Base-by-base conservation (phyloP, 1,140 invertebrate genomes). In the Temnothorax nylanderi region DNA sequence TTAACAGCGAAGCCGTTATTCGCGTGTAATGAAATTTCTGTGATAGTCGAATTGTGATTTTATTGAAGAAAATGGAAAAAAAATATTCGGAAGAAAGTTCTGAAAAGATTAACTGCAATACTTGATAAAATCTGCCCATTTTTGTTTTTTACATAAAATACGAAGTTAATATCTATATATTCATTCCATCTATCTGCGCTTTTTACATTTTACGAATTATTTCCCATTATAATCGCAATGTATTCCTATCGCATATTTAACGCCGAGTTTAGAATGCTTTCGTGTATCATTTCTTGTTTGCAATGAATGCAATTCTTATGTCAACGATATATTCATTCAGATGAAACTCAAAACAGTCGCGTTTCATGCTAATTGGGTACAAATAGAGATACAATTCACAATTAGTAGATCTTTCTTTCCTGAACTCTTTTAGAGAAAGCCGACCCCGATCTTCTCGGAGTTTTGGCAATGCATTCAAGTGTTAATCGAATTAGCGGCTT, bases 401-500 rank as follows among this genome's bases (percentile, higher is more conserved):
- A 7, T 71, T n/a, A n/a, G 56, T n/a, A 18, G 26, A 82, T 3
- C 13, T 21, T 41, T 34, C n/a, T 6, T 7, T 2, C n/a, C 1
- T 18, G 44, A 44, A 72, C 26, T 26, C 16, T 6, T 41, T 72
- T 21, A 26, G 11, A n/a, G 26, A 74, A 49, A 6, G 1, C 1
- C n/a, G 18, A 60, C 34, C 34, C 58, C 16, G n/a, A 11, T 10
- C 8, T 54, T n/a, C 32, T 54, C n/a, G 41, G 5, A 60, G 18
- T 60, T 82, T 13, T 21, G 7, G 37, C 78, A 18, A 13, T 47
- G 41, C 54, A 11, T 56, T 81, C 11, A 16, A 13, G 26, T 37
- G 51, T 11, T 82, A 74, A 82, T 82, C 13, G 21, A 84, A 74
- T 84, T 49, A 74, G 54, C 69, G n/a, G 26, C 26, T 75, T 75